Base-by-base conservation (phyloP, 1,140 invertebrate species). In the Cephus cinctus region DNA sequence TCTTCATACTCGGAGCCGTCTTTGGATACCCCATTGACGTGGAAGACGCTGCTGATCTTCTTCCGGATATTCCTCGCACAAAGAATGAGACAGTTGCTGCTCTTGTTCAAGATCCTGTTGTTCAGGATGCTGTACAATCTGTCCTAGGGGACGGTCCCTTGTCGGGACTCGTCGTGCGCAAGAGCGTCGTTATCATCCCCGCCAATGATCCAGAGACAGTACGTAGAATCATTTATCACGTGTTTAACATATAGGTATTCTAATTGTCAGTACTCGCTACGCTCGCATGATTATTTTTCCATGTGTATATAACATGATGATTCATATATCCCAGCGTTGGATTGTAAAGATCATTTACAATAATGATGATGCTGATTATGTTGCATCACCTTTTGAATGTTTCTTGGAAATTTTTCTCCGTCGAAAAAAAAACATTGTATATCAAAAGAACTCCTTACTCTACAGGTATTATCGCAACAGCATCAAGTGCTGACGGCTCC, bases 401-500 rank as follows among this genome's bases (percentile, higher is more conserved):
- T 21, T 20, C 14, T 22, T 8, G 15, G 43, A 11, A 16, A 40
- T 40, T 12, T 34, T 23, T 38, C 16, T 21, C 44, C 19, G n/a
- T 50, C 35, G 1, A 49, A 14, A 4, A 21, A 35, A 3, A 18
- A 9, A 16, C 30, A 19, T 34, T 9, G 9, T 19, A 27, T 8
- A 30, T 53, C 18, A 9, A 21, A n/a, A n/a, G n/a, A n/a, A n/a
- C n/a, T 6, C 31, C 11, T 35, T 20, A 19, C 44, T 49, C 5
- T 51, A 6, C 15, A 71, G 69, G 54, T 71, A n/a, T 51, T 71
- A 1, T 54, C 69, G 2, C 56, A 66, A 19, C 54, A 62, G 4
- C 59, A 67, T 9, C 65, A 71, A 27, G 41, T 71, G 31, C 60
- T 69, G 3, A 59, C 59, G 2, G 58, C 65, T 22, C 67, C 67